A percentile compares a stretch with the other conserved stretches of the same genome.
phyloP scores from a whole-genome alignment of 1,140 invertebrate species.

The Drosophila setifemur region DNA sequence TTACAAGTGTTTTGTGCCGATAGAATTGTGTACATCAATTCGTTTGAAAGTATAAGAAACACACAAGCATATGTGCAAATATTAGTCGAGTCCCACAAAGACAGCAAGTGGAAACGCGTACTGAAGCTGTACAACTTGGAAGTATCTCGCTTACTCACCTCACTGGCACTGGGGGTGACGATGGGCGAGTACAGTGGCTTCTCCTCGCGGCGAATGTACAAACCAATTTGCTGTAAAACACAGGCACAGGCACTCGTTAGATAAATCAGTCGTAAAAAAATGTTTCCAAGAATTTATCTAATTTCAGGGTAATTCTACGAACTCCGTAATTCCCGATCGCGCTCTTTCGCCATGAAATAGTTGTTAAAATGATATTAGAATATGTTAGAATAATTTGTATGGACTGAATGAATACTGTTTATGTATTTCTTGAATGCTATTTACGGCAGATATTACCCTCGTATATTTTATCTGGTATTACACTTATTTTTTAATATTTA shows the following conservation, averaged over 20 bases:
- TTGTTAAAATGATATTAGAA: too few species aligned
- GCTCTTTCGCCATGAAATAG: too few species aligned
- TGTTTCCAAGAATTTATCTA: too few species aligned
- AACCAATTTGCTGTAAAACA: slow-evolving; percentile 67
- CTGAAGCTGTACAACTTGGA: not conserved
- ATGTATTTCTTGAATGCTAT: too few species aligned
- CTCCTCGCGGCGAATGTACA: slow-evolving; percentile 72
- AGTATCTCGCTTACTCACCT: slow-evolving; percentile 52
- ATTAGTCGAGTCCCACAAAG: slow-evolving; percentile 68
- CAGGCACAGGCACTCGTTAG: not conserved
- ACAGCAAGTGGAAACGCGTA: slow-evolving; percentile 16
- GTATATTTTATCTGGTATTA: too few species aligned
- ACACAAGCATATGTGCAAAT: slow-evolving; percentile 67
- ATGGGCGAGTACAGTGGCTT: slow-evolving; percentile 69
- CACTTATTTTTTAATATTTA: too few species aligned
- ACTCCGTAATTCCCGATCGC: too few species aligned
- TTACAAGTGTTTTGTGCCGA: slow-evolving; percentile 64
- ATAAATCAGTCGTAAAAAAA: too few species aligned
- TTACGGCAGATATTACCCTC: too few species aligned
- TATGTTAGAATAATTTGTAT: too few species aligned
- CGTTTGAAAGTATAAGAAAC: slow-evolving; percentile 76
- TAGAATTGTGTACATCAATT: slow-evolving; percentile 54
- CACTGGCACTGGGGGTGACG: slow-evolving; percentile 66
- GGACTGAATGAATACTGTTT: too few species aligned
- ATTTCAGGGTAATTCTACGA: too few species aligned